A percentile compares a stretch with the other conserved stretches of the same genome.
phyloP scores from a whole-genome alignment of 2,888 invertebrate species.

The Panzeria rudis region DNA sequence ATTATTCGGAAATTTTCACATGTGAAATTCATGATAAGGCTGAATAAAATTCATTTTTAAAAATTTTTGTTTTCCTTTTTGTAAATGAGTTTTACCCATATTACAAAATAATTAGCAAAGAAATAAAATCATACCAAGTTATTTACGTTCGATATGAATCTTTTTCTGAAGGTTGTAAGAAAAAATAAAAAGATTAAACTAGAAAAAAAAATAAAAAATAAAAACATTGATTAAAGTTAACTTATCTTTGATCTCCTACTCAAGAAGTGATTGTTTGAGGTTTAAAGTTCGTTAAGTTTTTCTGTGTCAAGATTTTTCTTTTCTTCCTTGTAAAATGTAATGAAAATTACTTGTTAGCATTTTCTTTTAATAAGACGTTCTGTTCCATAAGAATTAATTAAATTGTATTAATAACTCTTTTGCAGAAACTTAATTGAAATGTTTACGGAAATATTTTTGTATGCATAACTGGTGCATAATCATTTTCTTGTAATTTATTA shows the following conservation, averaged over 20 bases:
- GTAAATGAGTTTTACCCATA: too few species aligned
- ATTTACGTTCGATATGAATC: too few species aligned
- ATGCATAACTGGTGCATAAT: constrained; percentile 49
- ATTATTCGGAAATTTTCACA: too few species aligned
- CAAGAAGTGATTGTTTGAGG: background rate
- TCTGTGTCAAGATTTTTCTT: background rate
- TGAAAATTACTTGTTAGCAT: background rate
- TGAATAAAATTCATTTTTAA: too few species aligned
- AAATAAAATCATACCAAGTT: too few species aligned
- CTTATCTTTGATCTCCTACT: background rate
- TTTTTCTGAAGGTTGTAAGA: too few species aligned
- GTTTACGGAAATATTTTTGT: constrained; percentile 65
- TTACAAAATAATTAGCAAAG: too few species aligned
- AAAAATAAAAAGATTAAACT: too few species aligned
- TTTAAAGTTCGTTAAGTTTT: background rate
- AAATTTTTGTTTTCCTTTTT: too few species aligned
- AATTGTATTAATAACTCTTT: constrained; percentile 16
- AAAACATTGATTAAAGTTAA: too few species aligned
- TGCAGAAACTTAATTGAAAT: constrained; percentile 54
- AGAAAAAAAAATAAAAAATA: too few species aligned
- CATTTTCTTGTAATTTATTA: constrained; percentile 56
- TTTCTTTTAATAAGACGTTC: constrained; percentile 7
- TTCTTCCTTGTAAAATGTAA: background rate
- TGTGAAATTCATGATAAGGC: too few species aligned
- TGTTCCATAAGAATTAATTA: background rate